Evolutionary conservation across 1,140 invertebrate genomes (phyloP), one percentile per base, ranked within the genome.

Genomic region (Halesus radiatus): DNA sequence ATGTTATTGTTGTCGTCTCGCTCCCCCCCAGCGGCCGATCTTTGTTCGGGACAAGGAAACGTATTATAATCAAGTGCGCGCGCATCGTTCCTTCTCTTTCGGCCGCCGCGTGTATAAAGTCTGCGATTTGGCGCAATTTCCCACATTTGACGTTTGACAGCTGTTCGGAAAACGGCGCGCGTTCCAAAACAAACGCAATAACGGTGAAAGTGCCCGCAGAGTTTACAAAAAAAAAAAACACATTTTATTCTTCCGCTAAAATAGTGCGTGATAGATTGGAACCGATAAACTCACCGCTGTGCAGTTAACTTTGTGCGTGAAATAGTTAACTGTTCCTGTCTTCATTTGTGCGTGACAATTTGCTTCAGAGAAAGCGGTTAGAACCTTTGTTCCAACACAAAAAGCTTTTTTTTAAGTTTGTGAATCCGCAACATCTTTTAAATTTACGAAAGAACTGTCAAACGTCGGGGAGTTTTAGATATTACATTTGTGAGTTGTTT

Each of bases 71-170:
- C 20, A 20, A 66, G 58, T 77, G 76, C 76, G 76, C 62, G 76
- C 76, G 60, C 62, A 80, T 78, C 20, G 18, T 20, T 60, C 76
- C 56, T 32, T 80, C 72, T 76, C 79, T 6, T 62, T 68, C 79
- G 10, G 52, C 26, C 20, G 16, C 15, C 60, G 68, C 76, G 60
- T 16, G 75, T 80, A 80, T 80, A 80, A 83, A 83, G 74, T n/a
- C 15, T 18, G 81, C 13, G 22, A 29, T 18, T 8, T 26, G 68
- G 18, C 76, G 68, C 54, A 37, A 20, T 74, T 79, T 52, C 54
- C 45, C 60, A 53, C 81, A 83, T 80, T 83, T 83, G 81, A 83
- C 81, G 79, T 83, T 83, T 79, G 81, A 80, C 81, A 83, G 81
- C 79, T 83, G 81, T 83, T 83, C 81, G 75, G 72, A 77, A 80